phyloP scores from a whole-genome alignment of 2,888 invertebrate species.

The Lapara coniferarum region DNA sequence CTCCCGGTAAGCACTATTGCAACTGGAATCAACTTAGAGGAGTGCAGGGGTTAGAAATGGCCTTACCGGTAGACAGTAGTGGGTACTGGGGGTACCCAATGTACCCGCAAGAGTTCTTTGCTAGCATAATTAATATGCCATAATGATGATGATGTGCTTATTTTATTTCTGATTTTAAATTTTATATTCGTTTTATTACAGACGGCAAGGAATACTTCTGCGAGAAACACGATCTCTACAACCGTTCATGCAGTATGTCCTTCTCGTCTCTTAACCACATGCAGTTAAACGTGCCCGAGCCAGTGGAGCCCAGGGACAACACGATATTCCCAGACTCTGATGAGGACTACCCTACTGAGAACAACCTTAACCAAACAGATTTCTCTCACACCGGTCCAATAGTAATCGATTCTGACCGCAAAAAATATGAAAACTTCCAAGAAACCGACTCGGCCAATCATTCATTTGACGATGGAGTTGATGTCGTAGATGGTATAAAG shows the following conservation, averaged over 20 bases:
- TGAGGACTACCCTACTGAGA: constrained; percentile 75
- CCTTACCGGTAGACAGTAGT: background rate
- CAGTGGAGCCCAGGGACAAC: constrained; percentile 68
- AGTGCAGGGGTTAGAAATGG: background rate
- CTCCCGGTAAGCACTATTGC: too few relatives aligned
- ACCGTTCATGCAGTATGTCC: constrained; percentile 72
- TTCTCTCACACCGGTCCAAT: constrained; percentile 78
- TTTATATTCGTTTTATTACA: constrained; percentile 40
- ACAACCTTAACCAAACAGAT: constrained; percentile 76
- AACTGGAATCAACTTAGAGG: too few relatives aligned
- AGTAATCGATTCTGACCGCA: constrained; percentile 72
- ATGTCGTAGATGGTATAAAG: constrained; percentile 71
- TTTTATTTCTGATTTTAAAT: background rate
- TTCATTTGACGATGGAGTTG: constrained; percentile 74
- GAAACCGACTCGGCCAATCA: constrained; percentile 73
- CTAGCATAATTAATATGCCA: too few relatives aligned
- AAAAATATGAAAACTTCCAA: constrained; percentile 62
- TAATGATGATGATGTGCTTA: background rate
- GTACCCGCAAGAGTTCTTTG: too few relatives aligned
- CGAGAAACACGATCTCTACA: constrained; percentile 78
- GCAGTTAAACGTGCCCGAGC: constrained; percentile 73
- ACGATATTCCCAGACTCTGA: constrained; percentile 70
- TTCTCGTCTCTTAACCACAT: constrained; percentile 73
- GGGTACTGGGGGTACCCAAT: too few relatives aligned
- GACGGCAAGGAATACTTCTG: constrained; percentile 79